Evolutionary conservation across 2,888 invertebrate genomes (phyloP).

Genomic region (Tetragnatha montana): DNA sequence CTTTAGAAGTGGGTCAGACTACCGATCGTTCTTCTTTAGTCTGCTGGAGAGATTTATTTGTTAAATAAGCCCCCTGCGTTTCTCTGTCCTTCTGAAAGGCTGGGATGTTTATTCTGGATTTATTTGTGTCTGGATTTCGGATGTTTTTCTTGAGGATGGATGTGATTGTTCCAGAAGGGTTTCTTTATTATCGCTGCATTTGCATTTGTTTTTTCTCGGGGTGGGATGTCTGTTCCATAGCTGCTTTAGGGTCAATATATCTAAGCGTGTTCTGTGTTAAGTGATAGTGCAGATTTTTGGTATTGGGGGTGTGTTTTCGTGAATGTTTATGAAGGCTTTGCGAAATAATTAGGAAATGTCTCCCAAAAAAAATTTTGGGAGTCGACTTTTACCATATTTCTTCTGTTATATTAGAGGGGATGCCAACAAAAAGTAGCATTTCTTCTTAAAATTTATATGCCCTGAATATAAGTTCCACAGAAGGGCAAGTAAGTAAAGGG

Average conservation of each 20-base stretch:
- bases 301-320: too few relatives aligned
- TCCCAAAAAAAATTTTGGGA: too few relatives aligned
- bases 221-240: not conserved
- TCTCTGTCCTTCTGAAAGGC: not conserved
- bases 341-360: too few relatives aligned
- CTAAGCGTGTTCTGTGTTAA: not conserved
- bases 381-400: too few relatives aligned
- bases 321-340: too few relatives aligned
- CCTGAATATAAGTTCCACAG: too few relatives aligned
- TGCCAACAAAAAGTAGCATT: too few relatives aligned
- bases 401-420: too few relatives aligned
- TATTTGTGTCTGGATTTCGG: not conserved
- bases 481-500: too few relatives aligned
- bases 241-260: not conserved
- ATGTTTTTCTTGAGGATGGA: not conserved
- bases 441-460: too few relatives aligned
- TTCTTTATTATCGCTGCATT: not conserved
- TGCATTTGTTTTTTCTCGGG: not conserved
- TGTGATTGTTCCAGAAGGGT: not conserved
- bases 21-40: not conserved
- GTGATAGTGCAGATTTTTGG: too few relatives aligned
- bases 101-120: not conserved
- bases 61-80: not conserved
- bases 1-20: conserved; percentile 42
- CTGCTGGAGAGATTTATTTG: not conserved